Conservation (phyloP, 2,797 vertebrate genomes). For the Podarcis lilfordi region DNA sequence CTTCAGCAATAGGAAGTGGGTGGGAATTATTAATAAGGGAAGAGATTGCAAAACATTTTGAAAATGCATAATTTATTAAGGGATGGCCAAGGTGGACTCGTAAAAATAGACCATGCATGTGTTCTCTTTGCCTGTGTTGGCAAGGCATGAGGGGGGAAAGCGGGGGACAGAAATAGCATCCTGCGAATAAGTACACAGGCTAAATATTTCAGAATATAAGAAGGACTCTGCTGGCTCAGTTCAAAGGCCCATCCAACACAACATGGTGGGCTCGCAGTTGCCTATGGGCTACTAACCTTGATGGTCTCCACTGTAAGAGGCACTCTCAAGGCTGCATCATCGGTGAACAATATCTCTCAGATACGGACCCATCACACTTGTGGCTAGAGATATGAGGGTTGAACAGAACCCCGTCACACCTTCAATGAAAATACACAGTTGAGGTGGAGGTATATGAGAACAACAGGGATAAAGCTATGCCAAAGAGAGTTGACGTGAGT, state of each 20-base stretch:
- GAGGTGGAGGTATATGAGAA: no score
- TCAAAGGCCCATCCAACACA: background rate
- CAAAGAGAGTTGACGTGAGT: no score
- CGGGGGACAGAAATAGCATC: background rate
- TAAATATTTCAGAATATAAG: background rate
- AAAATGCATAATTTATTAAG: slow-evolving; percentile 72
- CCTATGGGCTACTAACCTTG: background rate
- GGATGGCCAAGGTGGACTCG: slow-evolving; percentile 48
- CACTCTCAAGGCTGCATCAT: no score
- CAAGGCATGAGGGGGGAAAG: no score
- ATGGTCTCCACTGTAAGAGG: no score
- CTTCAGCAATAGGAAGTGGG: slow-evolving; percentile 45
- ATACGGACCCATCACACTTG: no score
- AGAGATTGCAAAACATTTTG: slow-evolving; percentile 50
- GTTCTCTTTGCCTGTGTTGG: background rate
- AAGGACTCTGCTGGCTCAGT: background rate
- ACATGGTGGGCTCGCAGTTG: no score
- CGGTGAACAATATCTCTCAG: no score
- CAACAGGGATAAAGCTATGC: no score
- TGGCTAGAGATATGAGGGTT: no score
- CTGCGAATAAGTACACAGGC: background rate
- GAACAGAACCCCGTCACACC: no score
- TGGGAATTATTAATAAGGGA: slow-evolving; percentile 63
- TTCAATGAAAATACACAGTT: no score
- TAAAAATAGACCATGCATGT: slow-evolving; percentile 50